These are phyloP conservation scores for Heliconius himera DNA, from an alignment of 1,140 invertebrate genomes.

Conservation along the genomic window DNA sequence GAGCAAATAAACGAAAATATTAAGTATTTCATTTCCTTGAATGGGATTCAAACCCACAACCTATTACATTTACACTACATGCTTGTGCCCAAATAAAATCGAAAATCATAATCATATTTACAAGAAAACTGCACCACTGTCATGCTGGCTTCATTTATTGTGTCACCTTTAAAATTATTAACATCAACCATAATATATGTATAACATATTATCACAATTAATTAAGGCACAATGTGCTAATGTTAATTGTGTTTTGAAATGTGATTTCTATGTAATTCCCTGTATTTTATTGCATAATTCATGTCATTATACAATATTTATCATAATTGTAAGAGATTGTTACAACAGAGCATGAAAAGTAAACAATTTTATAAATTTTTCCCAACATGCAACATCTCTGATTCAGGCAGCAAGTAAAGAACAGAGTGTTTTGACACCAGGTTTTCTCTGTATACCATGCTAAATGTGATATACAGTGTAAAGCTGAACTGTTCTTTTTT, in stretches of 20 bases:
- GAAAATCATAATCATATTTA: too few species aligned
- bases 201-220: neutral
- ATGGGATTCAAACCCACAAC: neutral
- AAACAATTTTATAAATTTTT: too few species aligned
- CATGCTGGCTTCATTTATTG: too few species aligned
- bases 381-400: too few species aligned
- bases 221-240: neutral
- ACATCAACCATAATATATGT: neutral
- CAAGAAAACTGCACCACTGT: too few species aligned
- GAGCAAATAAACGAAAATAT: neutral
- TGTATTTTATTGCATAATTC: neutral
- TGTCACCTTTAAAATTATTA: neutral
- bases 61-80: neutral
- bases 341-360: too few species aligned
- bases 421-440: too few species aligned
- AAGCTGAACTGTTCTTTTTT: too few species aligned
- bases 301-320: neutral
- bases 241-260: neutral
- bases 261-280: neutral
- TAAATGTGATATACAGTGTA: too few species aligned
- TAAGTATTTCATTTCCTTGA: neutral
- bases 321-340: neutral
- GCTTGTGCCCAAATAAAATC: too few species aligned
- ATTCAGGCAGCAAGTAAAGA: too few species aligned
- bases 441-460: too few species aligned